Base-by-base conservation (phyloP, 2,797 vertebrate genomes). In the Lepilemur ruficaudatus region DNA sequence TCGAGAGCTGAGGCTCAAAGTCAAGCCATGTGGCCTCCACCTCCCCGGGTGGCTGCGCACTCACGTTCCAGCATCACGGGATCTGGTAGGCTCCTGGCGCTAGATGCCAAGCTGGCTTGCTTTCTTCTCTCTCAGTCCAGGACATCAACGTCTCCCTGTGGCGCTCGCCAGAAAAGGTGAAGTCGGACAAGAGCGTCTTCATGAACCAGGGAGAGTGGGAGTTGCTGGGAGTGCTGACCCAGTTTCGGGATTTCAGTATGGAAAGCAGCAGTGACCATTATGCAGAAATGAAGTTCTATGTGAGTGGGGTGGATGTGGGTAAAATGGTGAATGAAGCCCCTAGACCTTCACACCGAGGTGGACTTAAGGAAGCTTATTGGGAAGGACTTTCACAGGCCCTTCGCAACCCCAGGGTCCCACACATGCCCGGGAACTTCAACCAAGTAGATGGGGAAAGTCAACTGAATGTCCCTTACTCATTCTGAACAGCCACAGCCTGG, bases 201-300 rank as follows among this genome's bases (percentile, higher is more conserved):
- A 99, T 99, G 99, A 99, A 99, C 98, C 99, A 99, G 97, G 99
- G 99, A 2, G 99, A 99, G 98, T 99, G 99, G 99, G 99, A 99
- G 98, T 98, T 99, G 70, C 99, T 99, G 69, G 99, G 99, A 0
- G 98, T 99, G 7, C 99, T 99, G 97, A 99, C 99, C 92, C 98
- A 98, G 50, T 99, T 99, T 98, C 99, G 98, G 95, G 99, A 98
- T 98, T 99, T 99, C 99, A 99, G 99, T 0, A 98, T 99, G 89
- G 99, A 99, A 88, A 97, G 99, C 32, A 97, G 99, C 32, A 98
- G 99, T 0, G 98, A 99, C 98, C 98, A 98, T 89, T 99, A 99
- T 0, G 99, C 99, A 0, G 99, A 99, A 98, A 99, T 99, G 99
- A 99, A 99, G 98, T 99, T 99, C 96, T 99, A 99, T 0, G 99